A percentile compares a stretch with the other conserved stretches of the same genome.
phyloP scores from a whole-genome alignment of 2,888 invertebrate species.

The Keiferia lycopersicella region DNA sequence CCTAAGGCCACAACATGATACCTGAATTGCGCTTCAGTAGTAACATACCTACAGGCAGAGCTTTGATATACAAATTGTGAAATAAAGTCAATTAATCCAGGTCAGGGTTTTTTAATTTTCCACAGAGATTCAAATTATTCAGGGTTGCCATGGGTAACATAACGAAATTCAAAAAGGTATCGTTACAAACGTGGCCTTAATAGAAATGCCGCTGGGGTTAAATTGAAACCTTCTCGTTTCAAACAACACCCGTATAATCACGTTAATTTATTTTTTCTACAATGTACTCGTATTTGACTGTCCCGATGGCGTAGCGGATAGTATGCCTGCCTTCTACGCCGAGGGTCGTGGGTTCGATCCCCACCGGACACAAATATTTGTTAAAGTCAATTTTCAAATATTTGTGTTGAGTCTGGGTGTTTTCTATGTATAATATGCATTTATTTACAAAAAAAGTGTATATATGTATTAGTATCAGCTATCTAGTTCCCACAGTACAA shows the following conservation, averaged over 20 bases:
- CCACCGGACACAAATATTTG: no score
- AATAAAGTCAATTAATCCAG: conserved; percentile 19
- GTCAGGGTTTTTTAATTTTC: conserved; percentile 16
- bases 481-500: no score
- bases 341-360: no score
- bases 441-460: no score
- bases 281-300: no score
- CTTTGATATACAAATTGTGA: conserved; percentile 16
- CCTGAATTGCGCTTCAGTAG: not conserved
- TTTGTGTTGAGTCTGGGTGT: no score
- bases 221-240: conserved; percentile 1
- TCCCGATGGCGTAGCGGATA: no score
- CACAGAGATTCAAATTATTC: conserved; percentile 16
- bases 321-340: no score
- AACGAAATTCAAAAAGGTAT: conserved; percentile 17
- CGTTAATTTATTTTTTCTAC: not conserved
- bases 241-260: not conserved
- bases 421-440: no score
- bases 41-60: not conserved
- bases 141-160: not conserved
- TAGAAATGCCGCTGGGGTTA: not conserved
- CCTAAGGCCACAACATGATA: not conserved
- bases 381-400: no score
- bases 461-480: no score
- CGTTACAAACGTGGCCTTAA: not conserved